A percentile compares a stretch with the other conserved stretches of the same genome.
Conservation (phyloP, 2,888 invertebrate genomes). For the Acleris literana region DNA sequence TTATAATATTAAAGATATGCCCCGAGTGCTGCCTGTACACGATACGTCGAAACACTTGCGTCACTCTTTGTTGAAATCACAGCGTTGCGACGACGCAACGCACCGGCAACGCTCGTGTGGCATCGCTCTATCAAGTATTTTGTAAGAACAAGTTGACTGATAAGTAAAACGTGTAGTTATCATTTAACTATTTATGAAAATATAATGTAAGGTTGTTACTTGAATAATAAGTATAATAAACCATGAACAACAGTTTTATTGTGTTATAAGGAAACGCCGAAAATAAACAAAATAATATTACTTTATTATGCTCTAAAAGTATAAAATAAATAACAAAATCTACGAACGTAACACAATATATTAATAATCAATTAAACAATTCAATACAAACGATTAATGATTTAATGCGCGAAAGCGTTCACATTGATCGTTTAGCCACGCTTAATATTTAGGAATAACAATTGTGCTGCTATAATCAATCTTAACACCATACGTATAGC, state of each 20-base stretch:
- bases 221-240: conserved; percentile 1
- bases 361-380: conserved; percentile 48
- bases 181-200: conserved; percentile 12
- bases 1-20: too few species aligned
- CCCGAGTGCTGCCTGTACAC: too few species aligned
- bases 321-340: conserved; percentile 61
- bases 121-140: too few species aligned
- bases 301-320: conserved; percentile 65
- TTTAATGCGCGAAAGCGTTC: conserved; percentile 41
- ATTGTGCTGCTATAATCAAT: conserved; percentile 23
- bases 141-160: neutral
- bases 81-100: too few species aligned
- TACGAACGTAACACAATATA: conserved; percentile 51
- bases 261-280: conserved; percentile 53
- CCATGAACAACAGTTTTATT: conserved; percentile 1
- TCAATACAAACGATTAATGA: conserved; percentile 38
- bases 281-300: conserved; percentile 70
- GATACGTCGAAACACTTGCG: too few species aligned
- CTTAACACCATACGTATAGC: neutral
- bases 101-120: too few species aligned
- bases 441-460: neutral
- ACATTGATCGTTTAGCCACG: conserved; percentile 16
- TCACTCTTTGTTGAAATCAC: too few species aligned
- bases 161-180: conserved; percentile 14
- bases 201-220: conserved; percentile 10